Percentiles rank a stretch among this genome's conserved stretches.
phyloP scores from a whole-genome alignment of 2,113 vertebrate genomes.

The Astatotilapia flaviijosephi region DNA sequence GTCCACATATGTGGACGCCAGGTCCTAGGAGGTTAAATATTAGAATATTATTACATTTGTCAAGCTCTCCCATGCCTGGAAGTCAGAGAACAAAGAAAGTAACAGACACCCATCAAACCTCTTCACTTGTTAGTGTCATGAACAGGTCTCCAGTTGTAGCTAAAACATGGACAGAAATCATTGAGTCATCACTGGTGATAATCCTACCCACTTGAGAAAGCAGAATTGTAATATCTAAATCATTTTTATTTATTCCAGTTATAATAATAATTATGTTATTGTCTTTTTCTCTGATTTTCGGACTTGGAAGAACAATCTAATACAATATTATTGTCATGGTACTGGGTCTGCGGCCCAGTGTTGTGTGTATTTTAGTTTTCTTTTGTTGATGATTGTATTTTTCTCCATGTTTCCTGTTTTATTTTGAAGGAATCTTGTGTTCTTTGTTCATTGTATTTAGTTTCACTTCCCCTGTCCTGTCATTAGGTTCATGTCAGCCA shows the following conservation, averaged over 20 bases:
- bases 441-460: neutral
- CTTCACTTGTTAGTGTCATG: neutral
- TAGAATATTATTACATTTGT: neutral
- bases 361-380: neutral
- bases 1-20: neutral
- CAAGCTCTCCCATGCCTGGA: neutral
- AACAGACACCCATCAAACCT: neutral
- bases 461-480: neutral
- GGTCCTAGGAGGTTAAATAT: neutral
- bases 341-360: neutral
- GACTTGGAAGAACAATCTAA: neutral
- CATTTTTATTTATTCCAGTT: neutral
- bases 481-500: neutral
- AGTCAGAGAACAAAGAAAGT: neutral
- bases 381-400: neutral
- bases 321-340: neutral
- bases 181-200: neutral
- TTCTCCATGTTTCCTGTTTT: neutral
- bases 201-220: neutral
- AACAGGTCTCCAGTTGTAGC: neutral
- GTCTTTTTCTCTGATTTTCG: neutral
- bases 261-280: neutral
- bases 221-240: neutral
- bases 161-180: neutral
- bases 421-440: neutral